Evolutionary conservation across 2,113 vertebrate species (phyloP).

Genomic region (Lepisosteus oculatus): DNA sequence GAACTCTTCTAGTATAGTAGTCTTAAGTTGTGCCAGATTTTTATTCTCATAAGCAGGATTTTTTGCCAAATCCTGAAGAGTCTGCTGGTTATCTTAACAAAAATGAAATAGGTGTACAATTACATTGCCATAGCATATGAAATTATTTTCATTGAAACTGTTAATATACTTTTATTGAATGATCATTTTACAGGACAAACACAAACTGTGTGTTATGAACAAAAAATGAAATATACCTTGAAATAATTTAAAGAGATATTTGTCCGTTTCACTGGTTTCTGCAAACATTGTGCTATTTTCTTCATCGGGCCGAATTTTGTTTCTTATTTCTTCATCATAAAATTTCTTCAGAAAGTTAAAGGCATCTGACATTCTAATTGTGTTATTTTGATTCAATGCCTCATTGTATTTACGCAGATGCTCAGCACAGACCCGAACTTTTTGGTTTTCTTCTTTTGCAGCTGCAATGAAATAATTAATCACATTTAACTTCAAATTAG

Average conservation of each 20-base stretch:
- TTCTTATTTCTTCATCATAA: conserved; percentile 76
- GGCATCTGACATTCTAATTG: conserved; percentile 85
- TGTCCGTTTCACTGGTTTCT: conserved; percentile 76
- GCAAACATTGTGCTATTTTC: conserved; percentile 43
- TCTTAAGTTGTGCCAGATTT: conserved; percentile 70
- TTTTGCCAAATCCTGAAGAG: conserved; percentile 65
- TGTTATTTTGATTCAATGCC: conserved; percentile 85
- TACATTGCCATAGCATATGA: neutral
- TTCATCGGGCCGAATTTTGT: conserved; percentile 62
- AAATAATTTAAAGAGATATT: conserved; percentile 81
- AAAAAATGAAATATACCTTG: conserved; percentile 62
- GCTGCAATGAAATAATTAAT: conserved; percentile 56
- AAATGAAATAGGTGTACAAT: conserved; percentile 10
- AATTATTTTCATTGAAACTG: neutral
- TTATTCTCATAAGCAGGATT: conserved; percentile 82
- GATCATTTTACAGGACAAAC: neutral
- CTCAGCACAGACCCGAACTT: conserved; percentile 80
- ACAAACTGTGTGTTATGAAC: neutral
- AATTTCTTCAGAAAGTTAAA: conserved; percentile 77
- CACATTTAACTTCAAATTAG: neutral
- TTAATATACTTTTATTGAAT: neutral
- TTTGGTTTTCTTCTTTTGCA: conserved; percentile 78
- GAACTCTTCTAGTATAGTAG: conserved; percentile 78
- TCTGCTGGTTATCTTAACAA: conserved; percentile 68
- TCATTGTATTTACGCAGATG: conserved; percentile 89